phyloP scores from a whole-genome alignment of 2,797 vertebrate genomes.

The Lepilemur ruficaudatus region DNA sequence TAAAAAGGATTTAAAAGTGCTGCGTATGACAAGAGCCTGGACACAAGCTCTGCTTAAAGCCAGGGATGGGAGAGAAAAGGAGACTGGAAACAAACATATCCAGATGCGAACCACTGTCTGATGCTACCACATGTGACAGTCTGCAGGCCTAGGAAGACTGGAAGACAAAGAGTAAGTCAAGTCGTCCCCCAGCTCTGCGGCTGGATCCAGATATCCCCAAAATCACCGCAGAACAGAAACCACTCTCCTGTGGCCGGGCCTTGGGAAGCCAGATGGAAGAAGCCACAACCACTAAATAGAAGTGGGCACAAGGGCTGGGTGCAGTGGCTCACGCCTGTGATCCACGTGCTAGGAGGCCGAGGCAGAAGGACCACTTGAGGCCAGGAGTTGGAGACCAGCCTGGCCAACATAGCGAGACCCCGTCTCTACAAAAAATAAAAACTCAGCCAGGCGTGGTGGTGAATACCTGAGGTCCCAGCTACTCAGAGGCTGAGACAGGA shows the following conservation, averaged over 20 bases:
- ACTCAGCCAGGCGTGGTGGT: too few relatives aligned
- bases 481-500: too few relatives aligned
- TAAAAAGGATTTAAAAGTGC: background rate
- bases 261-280: background rate
- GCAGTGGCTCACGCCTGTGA: too few relatives aligned
- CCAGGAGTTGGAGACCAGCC: too few relatives aligned
- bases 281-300: background rate
- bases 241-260: rapidly evolving
- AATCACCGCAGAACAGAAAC: background rate
- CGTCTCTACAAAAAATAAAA: too few relatives aligned
- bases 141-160: background rate
- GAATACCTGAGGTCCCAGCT: too few relatives aligned
- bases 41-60: background rate
- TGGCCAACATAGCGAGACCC: too few relatives aligned
- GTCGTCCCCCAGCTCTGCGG: background rate
- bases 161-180: background rate
- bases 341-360: too few relatives aligned
- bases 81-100: background rate
- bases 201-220: background rate
- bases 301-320: background rate
- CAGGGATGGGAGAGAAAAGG: background rate
- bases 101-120: background rate
- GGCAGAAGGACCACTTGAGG: too few relatives aligned
- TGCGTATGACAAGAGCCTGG: background rate
- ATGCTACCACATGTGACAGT: background rate